Base-by-base conservation (phyloP, 2,797 vertebrate genomes). In the Nyctalus aviator region DNA sequence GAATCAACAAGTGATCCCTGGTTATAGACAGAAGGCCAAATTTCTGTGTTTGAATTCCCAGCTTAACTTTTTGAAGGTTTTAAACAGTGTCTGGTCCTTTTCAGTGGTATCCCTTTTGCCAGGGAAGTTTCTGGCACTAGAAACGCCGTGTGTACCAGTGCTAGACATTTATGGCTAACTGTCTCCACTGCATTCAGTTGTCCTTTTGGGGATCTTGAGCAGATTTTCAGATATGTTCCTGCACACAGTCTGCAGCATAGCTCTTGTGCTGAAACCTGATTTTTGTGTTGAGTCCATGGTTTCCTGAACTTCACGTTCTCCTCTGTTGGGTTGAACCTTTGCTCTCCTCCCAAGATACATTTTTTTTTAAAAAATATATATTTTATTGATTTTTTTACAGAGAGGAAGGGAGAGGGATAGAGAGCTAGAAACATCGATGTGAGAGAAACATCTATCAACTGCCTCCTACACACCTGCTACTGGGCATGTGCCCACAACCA, bases 61-160 rank as follows among this genome's bases (percentile, higher is more conserved):
- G 77, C 23, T 98, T 98, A 99, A 97, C 94, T 99, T 97, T 99
- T 99, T 96, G 98, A 98, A 4, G 99, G 98, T 98, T 99, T 92
- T 99, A 99, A 97, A 99, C 99, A 97, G 98, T 95, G 91, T 98
- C 97, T 55, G 76, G 96, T 96, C 92, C 84, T 97, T 95, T 98
- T 98, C 15, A 97, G 97, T 14, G 92, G 93, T 88, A 98, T 97
- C 4, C 94, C 69, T 97, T 99, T 99, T 97, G 99, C 98, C 97
- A 98, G 46, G 0, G 98, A 97, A 7, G 99, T 98, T 41, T 96
- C 97, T 50, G 98, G 96, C 94, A 98, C 98, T 97, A 98, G 97
- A 97, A 99, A 98, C 85, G 98, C 98, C 93, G 98, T 98, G 5
- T 98, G 99, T 87, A 98, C 98, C 0, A 98, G 98, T 20, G 98